Base-by-base conservation (phyloP, 2,888 invertebrate genomes). In the Neoitamus cyanurus region DNA sequence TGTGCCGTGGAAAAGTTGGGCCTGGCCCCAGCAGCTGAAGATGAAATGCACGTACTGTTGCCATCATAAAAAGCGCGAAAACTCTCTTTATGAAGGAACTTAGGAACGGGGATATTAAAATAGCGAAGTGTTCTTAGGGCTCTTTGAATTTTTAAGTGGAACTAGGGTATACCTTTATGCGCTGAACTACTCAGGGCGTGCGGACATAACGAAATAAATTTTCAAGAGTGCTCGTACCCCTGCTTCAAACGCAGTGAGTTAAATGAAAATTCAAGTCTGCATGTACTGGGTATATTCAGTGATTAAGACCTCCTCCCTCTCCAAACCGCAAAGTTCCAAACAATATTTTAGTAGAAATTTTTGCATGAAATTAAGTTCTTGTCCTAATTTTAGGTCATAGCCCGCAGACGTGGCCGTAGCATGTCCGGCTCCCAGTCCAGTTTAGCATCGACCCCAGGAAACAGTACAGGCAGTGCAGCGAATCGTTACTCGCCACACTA, bases 371-470 rank as follows among this genome's bases (percentile, higher is more conserved):
- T 78, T 78, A 46, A 77, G 13, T 77, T 15, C 5, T 78, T 46
- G 25, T 7, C 28, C 46, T 46, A 78, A 85, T 90, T 92, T 31
- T 91, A 94, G 94, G 94, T 92, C 82, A 92, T 93, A 87, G 92
- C 93, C 9, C 90, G 93, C 88, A 90, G 93, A 90, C 92, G 93
- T 90, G 91, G 93, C 89, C 93, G 92, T 89, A 93, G 93, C 46
- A 92, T 92, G 73, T 93, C 93, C 87, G 92, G 92, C 80, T 94
- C 94, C 15, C 93, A 94, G 88, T 94, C 94, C 15, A 94, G 94
- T 89, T 94, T 95, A 77, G 94, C 95, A 88, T 96, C 96, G 20
- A 95, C 95, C 88, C 94, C 95, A 13, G 87, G 88, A 36, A 87
- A 88, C 86, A 87, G 88, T 70, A 73, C 78, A 69, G 84, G 85